Evolutionary conservation across 2,888 invertebrate species (phyloP).

Genomic region (Drosophila leonis): DNA sequence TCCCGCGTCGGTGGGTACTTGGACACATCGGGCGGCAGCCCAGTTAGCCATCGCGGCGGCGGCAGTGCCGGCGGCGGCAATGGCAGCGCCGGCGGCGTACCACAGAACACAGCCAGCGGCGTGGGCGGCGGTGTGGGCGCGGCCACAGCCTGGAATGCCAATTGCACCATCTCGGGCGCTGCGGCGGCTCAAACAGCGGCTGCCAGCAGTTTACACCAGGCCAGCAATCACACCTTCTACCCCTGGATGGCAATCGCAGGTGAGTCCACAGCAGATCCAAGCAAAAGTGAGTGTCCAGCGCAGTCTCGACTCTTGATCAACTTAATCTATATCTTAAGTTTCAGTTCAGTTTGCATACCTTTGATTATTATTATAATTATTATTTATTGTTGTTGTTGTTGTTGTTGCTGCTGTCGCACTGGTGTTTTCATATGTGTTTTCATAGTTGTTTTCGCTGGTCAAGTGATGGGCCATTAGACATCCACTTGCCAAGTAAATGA

Average conservation of each 20-base stretch:
- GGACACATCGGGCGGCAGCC: conserved; percentile 91
- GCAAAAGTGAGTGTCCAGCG: conserved; percentile 71
- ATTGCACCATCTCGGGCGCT: conserved; percentile 92
- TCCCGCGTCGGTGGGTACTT: conserved; percentile 91
- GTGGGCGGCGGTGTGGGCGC: conserved; percentile 86
- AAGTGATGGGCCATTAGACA: conserved; percentile 40
- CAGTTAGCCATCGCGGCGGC: conserved; percentile 90
- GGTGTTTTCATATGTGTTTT: conserved; percentile 38
- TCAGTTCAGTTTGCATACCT: conserved; percentile 15
- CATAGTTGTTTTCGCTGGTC: conserved; percentile 47
- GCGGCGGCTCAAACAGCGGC: conserved; percentile 91
- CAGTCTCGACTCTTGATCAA: conserved; percentile 18
- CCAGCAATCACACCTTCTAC: conserved; percentile 97
- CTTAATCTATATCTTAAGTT: conserved; percentile 19
- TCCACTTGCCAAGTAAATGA: conserved; percentile 22
- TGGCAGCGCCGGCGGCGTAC: conserved; percentile 86
- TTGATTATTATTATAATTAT: conserved; percentile 10
- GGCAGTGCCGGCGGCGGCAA: conserved; percentile 87
- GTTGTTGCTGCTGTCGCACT: conserved; percentile 10
- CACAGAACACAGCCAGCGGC: conserved; percentile 89
- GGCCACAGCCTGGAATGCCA: conserved; percentile 93
- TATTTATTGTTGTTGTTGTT: not conserved
- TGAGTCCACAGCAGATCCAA: conserved; percentile 87
- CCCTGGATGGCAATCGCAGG: conserved; percentile 99
- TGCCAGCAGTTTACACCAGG: conserved; percentile 95